Evolutionary conservation across 2,888 invertebrate species (phyloP).

Genomic region (Chloromyia formosa): DNA sequence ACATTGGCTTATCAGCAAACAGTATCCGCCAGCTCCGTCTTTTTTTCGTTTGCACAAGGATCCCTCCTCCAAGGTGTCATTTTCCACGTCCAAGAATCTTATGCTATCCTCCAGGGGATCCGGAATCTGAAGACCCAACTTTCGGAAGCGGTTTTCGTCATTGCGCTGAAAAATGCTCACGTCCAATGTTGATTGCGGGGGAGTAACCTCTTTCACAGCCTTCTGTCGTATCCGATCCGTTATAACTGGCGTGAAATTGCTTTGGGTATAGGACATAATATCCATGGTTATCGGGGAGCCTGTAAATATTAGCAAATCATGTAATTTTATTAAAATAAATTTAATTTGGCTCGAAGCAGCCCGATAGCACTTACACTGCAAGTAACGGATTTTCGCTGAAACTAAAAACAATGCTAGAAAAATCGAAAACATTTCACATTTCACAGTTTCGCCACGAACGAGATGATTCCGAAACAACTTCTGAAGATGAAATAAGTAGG

Average conservation of each 20-base stretch:
- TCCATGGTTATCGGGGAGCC: not conserved
- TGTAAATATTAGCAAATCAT: not conserved
- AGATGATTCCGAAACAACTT: not conserved
- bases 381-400: not conserved
- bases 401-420: not conserved
- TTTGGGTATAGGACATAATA: not conserved
- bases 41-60: conserved; percentile 60
- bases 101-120: not conserved
- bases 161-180: not conserved
- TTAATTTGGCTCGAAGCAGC: no score
- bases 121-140: not conserved
- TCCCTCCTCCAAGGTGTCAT: conserved; percentile 54
- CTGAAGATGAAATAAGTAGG: not conserved
- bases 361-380: not conserved
- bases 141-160: not conserved
- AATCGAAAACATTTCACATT: not conserved
- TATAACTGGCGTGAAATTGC: conserved; percentile 9
- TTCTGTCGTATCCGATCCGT: not conserved
- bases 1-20: conserved; percentile 59
- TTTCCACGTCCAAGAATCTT: conserved; percentile 17
- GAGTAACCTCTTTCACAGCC: not conserved
- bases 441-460: not conserved
- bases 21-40: conserved; percentile 61
- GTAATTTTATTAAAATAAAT: not conserved
- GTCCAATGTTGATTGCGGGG: not conserved